Evolutionary conservation across 64 coral and sea anemone species (phyloP).

Genomic region (Acropora tenuis): DNA sequence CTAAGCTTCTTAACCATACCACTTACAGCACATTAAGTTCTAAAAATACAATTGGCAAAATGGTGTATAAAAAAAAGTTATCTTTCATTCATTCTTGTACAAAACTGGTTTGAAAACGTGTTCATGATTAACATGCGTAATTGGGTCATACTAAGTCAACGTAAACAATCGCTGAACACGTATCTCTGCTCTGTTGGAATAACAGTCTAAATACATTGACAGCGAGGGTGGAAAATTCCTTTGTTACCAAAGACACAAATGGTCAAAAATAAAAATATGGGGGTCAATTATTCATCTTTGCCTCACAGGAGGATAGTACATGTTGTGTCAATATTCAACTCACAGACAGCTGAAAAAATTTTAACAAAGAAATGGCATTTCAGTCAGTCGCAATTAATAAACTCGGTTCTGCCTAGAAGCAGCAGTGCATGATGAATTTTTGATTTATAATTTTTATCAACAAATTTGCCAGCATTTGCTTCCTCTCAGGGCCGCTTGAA

Average conservation of each 20-base stretch:
- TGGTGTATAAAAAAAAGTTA: too few relatives aligned
- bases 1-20: too few relatives aligned
- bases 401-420: too few relatives aligned
- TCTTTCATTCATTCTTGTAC: background rate
- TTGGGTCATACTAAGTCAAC: background rate
- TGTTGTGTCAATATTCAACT: too few relatives aligned
- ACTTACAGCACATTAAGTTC: too few relatives aligned
- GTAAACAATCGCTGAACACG: background rate
- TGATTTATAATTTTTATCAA: background rate
- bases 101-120: too few relatives aligned
- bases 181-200: background rate
- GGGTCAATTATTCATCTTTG: background rate
- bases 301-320: too few relatives aligned
- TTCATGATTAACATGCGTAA: background rate
- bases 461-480: background rate
- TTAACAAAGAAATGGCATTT: too few relatives aligned
- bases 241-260: conserved; percentile 1
- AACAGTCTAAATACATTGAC: background rate
- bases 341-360: too few relatives aligned
- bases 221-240: conserved; percentile 1
- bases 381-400: too few relatives aligned
- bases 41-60: too few relatives aligned
- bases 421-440: too few relatives aligned
- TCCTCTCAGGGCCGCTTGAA: background rate
- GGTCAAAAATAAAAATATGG: background rate